Evolutionary conservation across 2,888 invertebrate genomes (phyloP).

Genomic region (Dorcus parallelipipedus): DNA sequence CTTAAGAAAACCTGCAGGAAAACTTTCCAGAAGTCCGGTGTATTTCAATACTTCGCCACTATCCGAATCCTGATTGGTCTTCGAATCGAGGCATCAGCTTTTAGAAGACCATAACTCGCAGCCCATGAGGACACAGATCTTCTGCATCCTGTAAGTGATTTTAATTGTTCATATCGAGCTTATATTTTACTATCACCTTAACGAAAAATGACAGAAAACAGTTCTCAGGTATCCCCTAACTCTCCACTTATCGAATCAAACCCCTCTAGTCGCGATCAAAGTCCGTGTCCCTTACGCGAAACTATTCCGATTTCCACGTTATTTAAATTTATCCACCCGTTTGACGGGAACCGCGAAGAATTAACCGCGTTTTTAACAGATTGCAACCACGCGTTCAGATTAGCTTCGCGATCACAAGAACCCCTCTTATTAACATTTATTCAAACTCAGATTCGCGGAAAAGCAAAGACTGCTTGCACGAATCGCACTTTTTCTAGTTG

Average conservation of each 20-base stretch:
- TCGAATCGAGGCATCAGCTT: too few species aligned
- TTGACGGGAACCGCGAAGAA: slow-evolving; percentile 5
- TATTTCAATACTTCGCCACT: too few species aligned
- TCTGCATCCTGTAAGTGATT: too few species aligned
- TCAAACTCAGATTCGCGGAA: slow-evolving; percentile 12
- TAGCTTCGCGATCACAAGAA: slow-evolving; percentile 5
- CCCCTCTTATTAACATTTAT: slow-evolving; percentile 8
- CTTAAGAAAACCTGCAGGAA: too few species aligned
- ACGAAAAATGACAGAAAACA: too few species aligned
- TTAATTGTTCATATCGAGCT: too few species aligned
- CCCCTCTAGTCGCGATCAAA: not conserved
- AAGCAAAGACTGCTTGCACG: slow-evolving; percentile 9
- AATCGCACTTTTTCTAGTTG: slow-evolving; percentile 5
- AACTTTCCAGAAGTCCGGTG: too few species aligned
- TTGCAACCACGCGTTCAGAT: slow-evolving; percentile 7
- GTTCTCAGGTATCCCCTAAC: too few species aligned
- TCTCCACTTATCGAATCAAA: not conserved
- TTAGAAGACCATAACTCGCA: too few species aligned
- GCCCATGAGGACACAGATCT: too few species aligned
- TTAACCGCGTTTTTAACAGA: slow-evolving; percentile 9
- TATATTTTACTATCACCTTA: too few species aligned
- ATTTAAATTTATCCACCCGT: slow-evolving; percentile 3
- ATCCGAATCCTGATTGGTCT: too few species aligned
- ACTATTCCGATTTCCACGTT: slow-evolving; percentile 1
- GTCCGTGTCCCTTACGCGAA: not conserved